phyloP scores from a whole-genome alignment of 1,140 invertebrate genomes.

The Zophobas atratus region DNA sequence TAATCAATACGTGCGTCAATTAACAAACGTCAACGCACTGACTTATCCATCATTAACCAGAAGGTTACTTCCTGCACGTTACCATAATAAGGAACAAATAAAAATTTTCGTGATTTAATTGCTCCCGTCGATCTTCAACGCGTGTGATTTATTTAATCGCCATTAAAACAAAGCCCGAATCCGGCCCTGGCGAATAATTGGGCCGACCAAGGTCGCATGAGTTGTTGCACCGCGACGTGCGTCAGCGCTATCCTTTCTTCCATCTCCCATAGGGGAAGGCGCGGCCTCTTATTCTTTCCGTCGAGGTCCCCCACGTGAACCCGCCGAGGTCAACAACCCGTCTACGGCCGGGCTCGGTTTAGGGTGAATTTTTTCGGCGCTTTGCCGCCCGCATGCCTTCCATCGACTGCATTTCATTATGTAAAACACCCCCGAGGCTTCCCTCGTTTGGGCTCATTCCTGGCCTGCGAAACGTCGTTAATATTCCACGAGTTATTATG shows the following conservation, averaged over 20 bases:
- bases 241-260: slow-evolving; percentile 12
- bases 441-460: neutral
- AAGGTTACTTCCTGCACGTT: no score
- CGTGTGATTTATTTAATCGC: neutral
- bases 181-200: slow-evolving; percentile 44
- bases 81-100: no score
- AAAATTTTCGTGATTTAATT: no score
- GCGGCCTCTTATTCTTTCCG: slow-evolving; percentile 1
- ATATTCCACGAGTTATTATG: no score
- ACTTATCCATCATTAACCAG: no score
- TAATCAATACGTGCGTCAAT: no score
- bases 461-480: no score
- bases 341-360: neutral
- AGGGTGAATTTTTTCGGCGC: neutral
- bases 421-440: neutral
- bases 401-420: neutral
- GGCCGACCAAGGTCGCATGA: slow-evolving; percentile 43
- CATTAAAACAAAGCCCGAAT: neutral
- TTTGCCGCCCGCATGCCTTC: neutral
- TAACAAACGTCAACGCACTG: no score
- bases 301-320: slow-evolving; percentile 29
- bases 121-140: neutral
- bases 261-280: slow-evolving; percentile 4
- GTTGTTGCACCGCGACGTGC: slow-evolving; percentile 30
- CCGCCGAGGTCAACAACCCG: slow-evolving; percentile 8